Evolutionary conservation across 2,113 vertebrate genomes (phyloP).

Genomic region (Struthidea cinerea): DNA sequence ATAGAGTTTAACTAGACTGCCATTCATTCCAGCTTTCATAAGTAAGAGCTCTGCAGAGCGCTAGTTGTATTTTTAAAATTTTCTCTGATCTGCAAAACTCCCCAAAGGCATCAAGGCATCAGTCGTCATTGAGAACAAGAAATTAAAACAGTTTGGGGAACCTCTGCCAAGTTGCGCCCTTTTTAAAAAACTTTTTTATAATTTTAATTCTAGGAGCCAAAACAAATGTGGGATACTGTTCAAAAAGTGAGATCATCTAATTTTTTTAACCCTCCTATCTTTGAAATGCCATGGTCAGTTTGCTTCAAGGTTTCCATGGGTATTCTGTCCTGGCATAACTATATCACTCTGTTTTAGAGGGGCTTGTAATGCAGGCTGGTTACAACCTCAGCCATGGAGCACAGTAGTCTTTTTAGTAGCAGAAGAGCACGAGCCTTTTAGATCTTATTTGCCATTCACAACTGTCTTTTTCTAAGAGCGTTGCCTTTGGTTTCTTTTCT

Average conservation of each 20-base stretch:
- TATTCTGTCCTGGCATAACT: background rate
- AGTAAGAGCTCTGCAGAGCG: background rate
- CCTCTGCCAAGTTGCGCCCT: background rate
- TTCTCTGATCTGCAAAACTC: background rate
- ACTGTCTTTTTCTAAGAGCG: background rate
- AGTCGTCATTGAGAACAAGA: background rate
- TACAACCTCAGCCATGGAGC: background rate
- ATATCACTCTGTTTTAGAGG: background rate
- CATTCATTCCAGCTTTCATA: background rate
- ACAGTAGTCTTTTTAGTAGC: background rate
- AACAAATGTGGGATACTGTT: background rate
- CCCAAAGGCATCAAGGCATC: background rate
- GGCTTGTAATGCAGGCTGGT: background rate
- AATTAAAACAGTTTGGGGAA: background rate
- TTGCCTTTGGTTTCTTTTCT: background rate
- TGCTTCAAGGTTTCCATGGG: background rate
- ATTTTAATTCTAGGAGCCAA: background rate
- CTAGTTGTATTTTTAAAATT: background rate
- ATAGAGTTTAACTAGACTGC: background rate
- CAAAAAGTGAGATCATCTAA: background rate
- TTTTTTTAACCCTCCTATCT: background rate
- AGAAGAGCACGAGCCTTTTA: background rate
- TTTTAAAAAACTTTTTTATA: background rate
- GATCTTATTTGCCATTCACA: background rate
- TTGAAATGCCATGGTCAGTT: background rate